Percentiles rank a stretch among this genome's conserved stretches.
Evolutionary conservation across 2,113 vertebrate species (phyloP).

Genomic region (Saimiri boliviensis): DNA sequence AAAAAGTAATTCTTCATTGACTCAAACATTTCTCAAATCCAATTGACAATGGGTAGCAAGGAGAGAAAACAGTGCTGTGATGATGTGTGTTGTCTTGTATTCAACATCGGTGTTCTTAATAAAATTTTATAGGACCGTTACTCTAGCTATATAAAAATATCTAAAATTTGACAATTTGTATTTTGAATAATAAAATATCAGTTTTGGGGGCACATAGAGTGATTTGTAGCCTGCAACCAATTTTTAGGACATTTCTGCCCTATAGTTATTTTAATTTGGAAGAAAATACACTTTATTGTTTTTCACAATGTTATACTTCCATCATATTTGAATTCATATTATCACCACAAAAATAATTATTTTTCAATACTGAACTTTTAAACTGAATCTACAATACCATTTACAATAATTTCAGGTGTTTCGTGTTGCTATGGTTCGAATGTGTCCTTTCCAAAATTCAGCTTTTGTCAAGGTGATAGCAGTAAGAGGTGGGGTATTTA

Average conservation of each 20-base stretch:
- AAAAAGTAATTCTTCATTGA: not conserved
- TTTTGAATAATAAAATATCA: not conserved
- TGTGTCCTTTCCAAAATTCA: too few species aligned
- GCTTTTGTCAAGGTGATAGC: too few species aligned
- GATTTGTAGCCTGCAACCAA: not conserved
- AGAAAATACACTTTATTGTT: not conserved
- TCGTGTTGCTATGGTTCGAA: too few species aligned
- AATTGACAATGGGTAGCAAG: too few species aligned
- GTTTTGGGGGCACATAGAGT: not conserved
- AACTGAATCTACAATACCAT: not conserved
- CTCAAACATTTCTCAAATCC: too few species aligned
- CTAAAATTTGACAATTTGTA: not conserved
- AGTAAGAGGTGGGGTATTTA: too few species aligned
- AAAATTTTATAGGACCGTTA: too few species aligned
- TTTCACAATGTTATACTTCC: not conserved
- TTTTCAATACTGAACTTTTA: not conserved
- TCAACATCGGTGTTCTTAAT: too few species aligned
- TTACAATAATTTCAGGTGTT: not conserved
- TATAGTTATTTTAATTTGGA: not conserved
- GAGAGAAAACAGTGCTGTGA: too few species aligned
- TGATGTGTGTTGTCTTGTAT: too few species aligned
- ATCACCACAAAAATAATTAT: not conserved
- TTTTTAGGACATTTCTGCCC: not conserved
- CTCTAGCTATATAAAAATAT: too few species aligned
- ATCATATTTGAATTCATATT: not conserved